These are phyloP conservation scores for Phoeniculus purpureus DNA, from an alignment of 2,797 vertebrate species.

Conservation along the genomic window DNA sequence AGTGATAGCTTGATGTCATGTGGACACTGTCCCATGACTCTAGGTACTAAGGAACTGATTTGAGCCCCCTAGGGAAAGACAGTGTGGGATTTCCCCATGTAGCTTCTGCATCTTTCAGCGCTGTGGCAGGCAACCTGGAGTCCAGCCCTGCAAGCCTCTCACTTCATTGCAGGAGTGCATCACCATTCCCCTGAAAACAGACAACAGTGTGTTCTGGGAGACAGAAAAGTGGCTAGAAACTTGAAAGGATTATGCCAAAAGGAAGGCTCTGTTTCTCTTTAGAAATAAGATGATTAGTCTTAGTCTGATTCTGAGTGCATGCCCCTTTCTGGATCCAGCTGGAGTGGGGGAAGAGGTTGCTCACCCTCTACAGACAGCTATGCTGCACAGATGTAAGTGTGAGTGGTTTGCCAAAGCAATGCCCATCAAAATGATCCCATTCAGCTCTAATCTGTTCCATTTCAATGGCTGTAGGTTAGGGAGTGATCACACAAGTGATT, in stretches of 20 bases:
- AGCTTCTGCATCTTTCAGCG: neutral
- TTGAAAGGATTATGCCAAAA: constrained; percentile 29
- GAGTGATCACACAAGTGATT: neutral
- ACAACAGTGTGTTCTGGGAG: neutral
- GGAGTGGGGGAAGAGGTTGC: neutral
- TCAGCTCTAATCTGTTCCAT: constrained; percentile 15
- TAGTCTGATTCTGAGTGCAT: neutral
- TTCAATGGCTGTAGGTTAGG: neutral
- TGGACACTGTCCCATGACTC: neutral
- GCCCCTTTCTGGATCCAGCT: constrained; percentile 16
- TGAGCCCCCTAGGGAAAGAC: neutral
- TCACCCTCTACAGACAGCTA: neutral
- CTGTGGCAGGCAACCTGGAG: neutral
- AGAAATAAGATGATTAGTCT: constrained; percentile 33
- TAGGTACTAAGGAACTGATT: neutral
- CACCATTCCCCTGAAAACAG: neutral
- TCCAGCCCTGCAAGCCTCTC: neutral
- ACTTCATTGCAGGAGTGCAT: neutral
- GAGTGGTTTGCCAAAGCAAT: neutral
- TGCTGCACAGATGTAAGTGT: neutral
- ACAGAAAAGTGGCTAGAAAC: neutral
- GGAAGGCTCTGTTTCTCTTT: constrained; percentile 18
- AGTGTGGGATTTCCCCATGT: fast-evolving
- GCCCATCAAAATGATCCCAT: neutral
- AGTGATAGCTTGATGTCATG: neutral